Evolutionary conservation across 2,113 vertebrate genomes (phyloP).

Genomic region (Gasterosteus nipponicus): DNA sequence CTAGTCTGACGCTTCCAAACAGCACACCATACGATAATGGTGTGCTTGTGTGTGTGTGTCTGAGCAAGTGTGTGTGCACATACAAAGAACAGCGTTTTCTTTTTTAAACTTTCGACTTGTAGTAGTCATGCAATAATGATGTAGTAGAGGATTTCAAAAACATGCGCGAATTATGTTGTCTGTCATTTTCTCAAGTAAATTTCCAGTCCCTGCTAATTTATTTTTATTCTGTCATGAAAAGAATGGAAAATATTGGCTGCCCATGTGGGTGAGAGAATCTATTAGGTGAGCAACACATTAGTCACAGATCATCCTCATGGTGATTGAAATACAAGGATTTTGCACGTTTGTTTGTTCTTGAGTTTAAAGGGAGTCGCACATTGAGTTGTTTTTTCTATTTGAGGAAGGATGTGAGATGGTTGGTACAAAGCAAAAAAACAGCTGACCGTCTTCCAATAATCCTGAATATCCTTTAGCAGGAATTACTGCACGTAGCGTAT

Average conservation of each 20-base stretch:
- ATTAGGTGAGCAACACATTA: constrained; percentile 10
- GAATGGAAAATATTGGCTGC: constrained; percentile 18
- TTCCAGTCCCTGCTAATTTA: constrained; percentile 23
- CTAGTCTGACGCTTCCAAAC: constrained; percentile 42
- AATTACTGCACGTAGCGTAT: constrained; percentile 54
- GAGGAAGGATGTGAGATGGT: constrained; percentile 5
- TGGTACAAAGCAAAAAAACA: constrained; percentile 4
- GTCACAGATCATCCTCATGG: not conserved
- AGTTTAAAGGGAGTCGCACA: not conserved
- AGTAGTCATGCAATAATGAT: constrained; percentile 4
- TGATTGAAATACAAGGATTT: not conserved
- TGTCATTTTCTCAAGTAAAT: constrained; percentile 28
- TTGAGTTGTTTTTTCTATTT: not conserved
- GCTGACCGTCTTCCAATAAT: constrained; percentile 42
- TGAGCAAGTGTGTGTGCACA: not conserved
- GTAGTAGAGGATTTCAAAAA: constrained; percentile 6
- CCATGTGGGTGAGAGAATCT: constrained; percentile 12
- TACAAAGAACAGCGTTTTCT: not conserved
- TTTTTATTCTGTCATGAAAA: constrained; percentile 31
- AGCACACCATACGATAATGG: not conserved
- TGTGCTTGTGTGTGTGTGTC: not conserved
- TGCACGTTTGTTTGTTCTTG: not conserved
- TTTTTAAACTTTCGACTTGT: not conserved
- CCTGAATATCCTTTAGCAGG: constrained; percentile 43
- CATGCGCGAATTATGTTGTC: constrained; percentile 4